phyloP scores from a whole-genome alignment of 2,888 invertebrate species.

The Eristalis arbustorum region DNA sequence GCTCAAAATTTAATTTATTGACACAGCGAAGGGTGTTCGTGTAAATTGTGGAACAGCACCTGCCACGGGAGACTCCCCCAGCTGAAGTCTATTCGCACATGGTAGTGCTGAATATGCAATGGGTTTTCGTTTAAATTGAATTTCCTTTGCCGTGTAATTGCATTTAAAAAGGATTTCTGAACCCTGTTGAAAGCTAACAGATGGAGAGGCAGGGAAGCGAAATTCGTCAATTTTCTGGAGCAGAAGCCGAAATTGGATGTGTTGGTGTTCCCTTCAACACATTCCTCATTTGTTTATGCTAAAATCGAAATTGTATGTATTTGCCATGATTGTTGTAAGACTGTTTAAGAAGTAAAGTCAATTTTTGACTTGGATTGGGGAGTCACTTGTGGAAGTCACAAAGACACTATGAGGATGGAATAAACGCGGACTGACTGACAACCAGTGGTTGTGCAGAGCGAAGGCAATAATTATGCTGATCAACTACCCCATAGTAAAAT shows the following conservation, averaged over 20 bases:
- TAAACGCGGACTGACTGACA: no score
- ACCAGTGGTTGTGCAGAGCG: no score
- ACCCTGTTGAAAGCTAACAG: background rate
- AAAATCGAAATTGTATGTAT: background rate
- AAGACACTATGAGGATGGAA: no score
- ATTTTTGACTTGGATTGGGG: no score
- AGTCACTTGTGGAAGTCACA: no score
- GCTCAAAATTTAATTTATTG: conserved; percentile 67
- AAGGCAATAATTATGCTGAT: no score
- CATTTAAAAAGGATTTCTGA: conserved; percentile 11
- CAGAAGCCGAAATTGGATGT: background rate
- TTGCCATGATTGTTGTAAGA: background rate
- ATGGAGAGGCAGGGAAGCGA: background rate
- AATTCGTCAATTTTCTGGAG: background rate
- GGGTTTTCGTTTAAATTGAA: background rate
- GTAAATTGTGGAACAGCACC: background rate
- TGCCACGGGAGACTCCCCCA: background rate
- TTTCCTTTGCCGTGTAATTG: conserved; percentile 10
- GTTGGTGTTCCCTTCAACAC: background rate
- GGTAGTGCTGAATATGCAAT: conserved; percentile 34
- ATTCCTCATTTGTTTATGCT: background rate
- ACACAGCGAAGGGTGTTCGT: conserved; percentile 51
- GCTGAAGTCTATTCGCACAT: background rate
- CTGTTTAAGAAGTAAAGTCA: no score
- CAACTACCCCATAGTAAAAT: no score